Conservation (phyloP, 2,113 vertebrate species). For the Phylloscopus trochilus region DNA sequence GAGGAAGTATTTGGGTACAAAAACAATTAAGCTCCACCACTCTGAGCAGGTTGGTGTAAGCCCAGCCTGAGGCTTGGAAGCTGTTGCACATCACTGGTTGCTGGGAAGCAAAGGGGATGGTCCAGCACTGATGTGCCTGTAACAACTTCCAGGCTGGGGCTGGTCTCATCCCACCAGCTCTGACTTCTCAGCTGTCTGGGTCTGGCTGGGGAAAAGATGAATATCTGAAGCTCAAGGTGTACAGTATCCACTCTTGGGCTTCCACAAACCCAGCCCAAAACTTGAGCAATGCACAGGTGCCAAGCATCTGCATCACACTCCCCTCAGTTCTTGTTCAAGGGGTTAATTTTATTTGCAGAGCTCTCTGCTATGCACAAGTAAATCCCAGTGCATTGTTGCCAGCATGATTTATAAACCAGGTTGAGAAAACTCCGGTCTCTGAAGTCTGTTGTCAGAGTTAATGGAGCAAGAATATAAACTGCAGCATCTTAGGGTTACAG, state of each 20-base stretch:
- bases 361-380: neutral
- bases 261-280: neutral
- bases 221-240: neutral
- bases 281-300: neutral
- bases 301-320: neutral
- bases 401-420: conserved; percentile 4
- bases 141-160: neutral
- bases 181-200: neutral
- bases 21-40: neutral
- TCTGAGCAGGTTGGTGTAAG: neutral
- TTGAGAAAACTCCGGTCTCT: conserved; percentile 12
- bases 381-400: neutral
- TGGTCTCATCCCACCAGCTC: neutral
- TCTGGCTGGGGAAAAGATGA: neutral
- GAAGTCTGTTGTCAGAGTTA: conserved; percentile 30
- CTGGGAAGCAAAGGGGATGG: neutral
- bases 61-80: neutral
- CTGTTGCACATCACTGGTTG: neutral
- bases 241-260: rapidly evolving
- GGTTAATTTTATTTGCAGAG: neutral
- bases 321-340: neutral
- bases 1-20: neutral
- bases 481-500: neutral
- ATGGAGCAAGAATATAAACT: conserved; percentile 34
- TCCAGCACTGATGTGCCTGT: neutral